Conservation (phyloP, 2,888 invertebrate genomes). For the Melanargia galathea region DNA sequence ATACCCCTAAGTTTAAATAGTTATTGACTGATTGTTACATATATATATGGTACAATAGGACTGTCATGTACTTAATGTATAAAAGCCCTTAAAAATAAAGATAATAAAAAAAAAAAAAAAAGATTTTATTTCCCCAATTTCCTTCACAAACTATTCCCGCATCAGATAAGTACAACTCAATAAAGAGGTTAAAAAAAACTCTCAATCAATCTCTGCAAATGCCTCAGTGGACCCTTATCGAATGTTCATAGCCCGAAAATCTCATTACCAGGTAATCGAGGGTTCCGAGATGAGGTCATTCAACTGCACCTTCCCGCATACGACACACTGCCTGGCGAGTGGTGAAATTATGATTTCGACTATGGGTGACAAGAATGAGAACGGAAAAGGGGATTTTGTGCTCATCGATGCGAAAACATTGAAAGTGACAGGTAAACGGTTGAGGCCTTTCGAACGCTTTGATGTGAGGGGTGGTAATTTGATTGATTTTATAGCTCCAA, state of each 20-base stretch:
- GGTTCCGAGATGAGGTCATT: constrained; percentile 88
- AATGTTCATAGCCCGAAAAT: constrained; percentile 62
- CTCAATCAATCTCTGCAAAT: constrained; percentile 21
- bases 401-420: constrained; percentile 92
- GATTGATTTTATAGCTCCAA: constrained; percentile 22
- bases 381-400: constrained; percentile 93
- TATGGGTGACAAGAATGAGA: constrained; percentile 94
- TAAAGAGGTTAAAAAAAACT: constrained; percentile 11
- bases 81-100: too few species aligned
- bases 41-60: too few species aligned
- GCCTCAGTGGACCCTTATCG: constrained; percentile 46
- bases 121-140: background rate
- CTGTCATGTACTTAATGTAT: too few species aligned
- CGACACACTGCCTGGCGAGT: constrained; percentile 94
- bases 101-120: too few species aligned
- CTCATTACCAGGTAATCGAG: constrained; percentile 87
- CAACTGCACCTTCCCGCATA: constrained; percentile 94
- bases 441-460: constrained; percentile 42
- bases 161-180: background rate
- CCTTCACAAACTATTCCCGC: background rate
- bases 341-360: constrained; percentile 98
- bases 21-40: too few species aligned
- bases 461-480: constrained; percentile 39
- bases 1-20: too few species aligned
- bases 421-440: constrained; percentile 84